Conservation (phyloP, 2,797 vertebrate genomes). For the Acrossocheilus fasciatus region DNA sequence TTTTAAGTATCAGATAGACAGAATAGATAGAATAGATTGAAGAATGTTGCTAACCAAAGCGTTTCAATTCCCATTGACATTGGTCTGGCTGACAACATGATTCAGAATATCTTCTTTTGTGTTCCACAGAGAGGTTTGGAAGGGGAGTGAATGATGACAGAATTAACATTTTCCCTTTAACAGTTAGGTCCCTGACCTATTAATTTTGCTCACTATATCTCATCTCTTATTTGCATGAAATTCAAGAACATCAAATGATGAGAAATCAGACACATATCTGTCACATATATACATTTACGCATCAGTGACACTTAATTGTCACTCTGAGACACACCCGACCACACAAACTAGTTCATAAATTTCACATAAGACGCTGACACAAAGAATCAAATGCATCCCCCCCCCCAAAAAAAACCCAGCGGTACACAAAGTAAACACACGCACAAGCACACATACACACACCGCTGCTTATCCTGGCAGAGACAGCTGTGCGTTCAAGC, state of each 20-base stretch:
- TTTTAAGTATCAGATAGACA: background rate
- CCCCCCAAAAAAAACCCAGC: background rate
- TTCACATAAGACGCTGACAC: background rate
- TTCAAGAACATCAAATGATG: constrained; percentile 4
- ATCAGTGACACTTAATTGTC: background rate
- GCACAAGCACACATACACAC: constrained; percentile 10
- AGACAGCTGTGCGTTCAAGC: constrained; percentile 73
- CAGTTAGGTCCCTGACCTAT: background rate
- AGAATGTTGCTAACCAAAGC: background rate
- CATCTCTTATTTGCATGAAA: background rate
- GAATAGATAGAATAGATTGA: background rate
- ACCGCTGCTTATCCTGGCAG: constrained; percentile 65
- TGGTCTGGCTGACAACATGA: background rate
- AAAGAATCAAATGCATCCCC: background rate
- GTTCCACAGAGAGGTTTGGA: background rate
- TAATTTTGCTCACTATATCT: background rate
- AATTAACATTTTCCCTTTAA: background rate
- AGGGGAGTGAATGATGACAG: background rate
- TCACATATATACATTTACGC: background rate
- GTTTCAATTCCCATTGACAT: background rate
- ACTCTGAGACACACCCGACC: constrained; percentile 15
- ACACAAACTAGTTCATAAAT: constrained; percentile 18
- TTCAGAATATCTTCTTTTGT: constrained; percentile 6
- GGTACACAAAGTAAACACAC: constrained; percentile 22
- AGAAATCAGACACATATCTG: background rate